Conservation (phyloP, 2,888 invertebrate species). For the Cheilosia urbana region DNA sequence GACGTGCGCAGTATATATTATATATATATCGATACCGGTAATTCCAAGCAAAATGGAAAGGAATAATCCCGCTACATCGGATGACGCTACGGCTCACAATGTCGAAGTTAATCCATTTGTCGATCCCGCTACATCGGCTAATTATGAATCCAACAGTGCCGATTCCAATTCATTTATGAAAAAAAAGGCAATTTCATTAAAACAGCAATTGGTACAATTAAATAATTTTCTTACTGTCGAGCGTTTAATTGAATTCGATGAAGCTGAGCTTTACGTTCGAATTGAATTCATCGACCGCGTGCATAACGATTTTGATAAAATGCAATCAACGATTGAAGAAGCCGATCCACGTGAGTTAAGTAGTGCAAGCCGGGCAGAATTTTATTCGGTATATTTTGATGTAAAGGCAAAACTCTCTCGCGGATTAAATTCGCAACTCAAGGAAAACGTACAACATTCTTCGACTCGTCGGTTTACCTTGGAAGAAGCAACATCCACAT, state of each 20-base stretch:
- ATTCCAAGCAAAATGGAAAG: neutral
- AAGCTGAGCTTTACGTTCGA: constrained; percentile 57
- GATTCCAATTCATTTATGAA: constrained; percentile 2
- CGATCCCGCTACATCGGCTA: neutral
- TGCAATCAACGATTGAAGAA: constrained; percentile 2
- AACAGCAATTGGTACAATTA: constrained; percentile 29
- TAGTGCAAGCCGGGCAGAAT: too few relatives aligned
- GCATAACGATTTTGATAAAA: constrained; percentile 38
- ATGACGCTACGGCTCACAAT: neutral
- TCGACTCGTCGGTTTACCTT: constrained; percentile 48
- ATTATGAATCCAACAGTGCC: neutral
- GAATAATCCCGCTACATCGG: constrained; percentile 13
- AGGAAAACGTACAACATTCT: constrained; percentile 17
- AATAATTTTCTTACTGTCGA: constrained; percentile 36
- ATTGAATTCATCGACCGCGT: constrained; percentile 51
- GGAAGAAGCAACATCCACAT: constrained; percentile 16
- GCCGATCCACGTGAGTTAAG: too few relatives aligned
- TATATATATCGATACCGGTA: neutral
- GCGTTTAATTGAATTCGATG: constrained; percentile 46
- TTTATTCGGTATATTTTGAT: constrained; percentile 34
- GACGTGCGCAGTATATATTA: too few relatives aligned
- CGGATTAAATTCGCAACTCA: constrained; percentile 19
- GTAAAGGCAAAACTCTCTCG: too few relatives aligned
- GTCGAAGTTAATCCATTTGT: neutral
- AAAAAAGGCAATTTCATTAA: constrained; percentile 18